Evolutionary conservation across 2,888 invertebrate species (phyloP).

Genomic region (Andricus quercusramuli): DNA sequence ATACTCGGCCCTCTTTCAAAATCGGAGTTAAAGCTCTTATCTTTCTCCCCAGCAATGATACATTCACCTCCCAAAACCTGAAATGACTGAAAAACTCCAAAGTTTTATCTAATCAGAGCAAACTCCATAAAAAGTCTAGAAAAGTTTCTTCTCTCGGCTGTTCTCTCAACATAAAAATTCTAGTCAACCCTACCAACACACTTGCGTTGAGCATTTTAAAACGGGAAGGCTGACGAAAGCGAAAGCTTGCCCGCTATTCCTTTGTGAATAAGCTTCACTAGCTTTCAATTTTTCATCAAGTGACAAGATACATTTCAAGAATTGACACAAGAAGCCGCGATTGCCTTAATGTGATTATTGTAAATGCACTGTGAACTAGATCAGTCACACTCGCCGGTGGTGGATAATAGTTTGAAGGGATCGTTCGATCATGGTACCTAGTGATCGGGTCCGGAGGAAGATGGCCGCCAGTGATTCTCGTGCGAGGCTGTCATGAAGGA

Average conservation of each 20-base stretch:
- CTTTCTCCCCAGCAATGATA: constrained; percentile 14
- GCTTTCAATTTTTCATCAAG: background rate
- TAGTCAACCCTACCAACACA: constrained; percentile 21
- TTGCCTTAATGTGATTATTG: constrained; percentile 27
- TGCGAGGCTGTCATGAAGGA: constrained; percentile 43
- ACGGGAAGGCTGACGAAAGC: constrained; percentile 36
- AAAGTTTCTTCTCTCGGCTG: background rate
- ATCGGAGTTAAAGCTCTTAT: background rate
- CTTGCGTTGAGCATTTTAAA: constrained; percentile 37
- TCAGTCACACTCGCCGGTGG: constrained; percentile 22
- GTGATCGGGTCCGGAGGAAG: constrained; percentile 59
- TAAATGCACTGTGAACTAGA: constrained; percentile 39
- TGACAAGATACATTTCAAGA: background rate
- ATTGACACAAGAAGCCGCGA: constrained; percentile 5
- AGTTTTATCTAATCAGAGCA: background rate
- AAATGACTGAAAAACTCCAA: background rate
- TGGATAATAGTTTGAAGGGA: background rate
- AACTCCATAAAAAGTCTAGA: background rate
- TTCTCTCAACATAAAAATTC: constrained; percentile 19
- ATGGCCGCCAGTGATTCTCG: constrained; percentile 68
- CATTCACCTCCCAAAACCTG: background rate
- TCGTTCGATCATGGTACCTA: constrained; percentile 14
- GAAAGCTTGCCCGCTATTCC: constrained; percentile 11
- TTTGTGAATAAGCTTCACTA: constrained; percentile 13
- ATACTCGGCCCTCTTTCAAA: constrained; percentile 1